Evolutionary conservation across 1,140 invertebrate genomes (phyloP), one percentile per base, ranked within the genome.

Genomic region (Melitaea cinxia): DNA sequence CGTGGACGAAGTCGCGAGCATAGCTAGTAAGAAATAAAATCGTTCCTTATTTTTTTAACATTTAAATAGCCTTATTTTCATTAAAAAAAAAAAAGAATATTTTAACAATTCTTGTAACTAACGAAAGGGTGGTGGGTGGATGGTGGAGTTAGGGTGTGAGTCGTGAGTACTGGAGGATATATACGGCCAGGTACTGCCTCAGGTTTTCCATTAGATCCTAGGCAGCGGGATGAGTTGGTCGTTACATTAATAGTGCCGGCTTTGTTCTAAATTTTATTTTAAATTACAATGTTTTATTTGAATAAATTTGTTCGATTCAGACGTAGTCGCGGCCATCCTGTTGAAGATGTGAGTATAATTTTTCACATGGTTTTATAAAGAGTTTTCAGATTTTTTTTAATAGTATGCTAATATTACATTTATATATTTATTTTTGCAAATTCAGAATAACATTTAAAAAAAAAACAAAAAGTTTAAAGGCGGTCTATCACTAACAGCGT

Each of bases 131-230:
- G 52, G 30, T 1, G 53, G 15, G 30, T 37, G 24, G 49, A 17
- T 0, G 6, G 19, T 14, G 24, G 26, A 52, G 23, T 4, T 17
- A 9, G 30, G 53, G 53, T 33, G 35, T 55, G 53, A 55, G 53
- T 23, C 14, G 19, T 24, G 53, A 2, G 53, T 23, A 23, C 19
- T 12, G 19, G 33, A 9, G 30, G 7, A 35, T 55, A 55, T 23
- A 55, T 14, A 55, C n/a, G n/a, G 19, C 33, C 39, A 21, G 53
- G 53, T 28, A 15, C 12, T 17, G 53, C 30, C 4, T 26, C 21
- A 55, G 53, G 53, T 37, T 19, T 23, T 33, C 9, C 53, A 55
- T n/a, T 55, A 4, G 53, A 12, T 14, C 9, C 53, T 37, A 14
- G 28, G 53, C 14, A 33, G 26, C 53, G 53, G 9, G 17, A 37